Evolutionary conservation across 2,888 invertebrate genomes (phyloP).

Genomic region (Nephrotoma appendiculata): DNA sequence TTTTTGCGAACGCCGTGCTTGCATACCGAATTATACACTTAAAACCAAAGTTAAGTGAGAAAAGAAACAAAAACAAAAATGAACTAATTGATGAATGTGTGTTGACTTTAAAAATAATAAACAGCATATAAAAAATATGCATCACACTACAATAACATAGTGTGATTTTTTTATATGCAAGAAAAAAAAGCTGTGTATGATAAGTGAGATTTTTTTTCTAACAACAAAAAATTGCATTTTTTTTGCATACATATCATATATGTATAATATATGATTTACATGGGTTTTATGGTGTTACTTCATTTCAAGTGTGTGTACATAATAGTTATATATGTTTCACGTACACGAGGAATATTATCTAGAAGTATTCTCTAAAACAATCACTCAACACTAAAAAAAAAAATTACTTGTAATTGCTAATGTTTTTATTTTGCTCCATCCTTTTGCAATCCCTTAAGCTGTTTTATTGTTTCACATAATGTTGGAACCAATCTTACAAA

Average conservation of each 20-base stretch:
- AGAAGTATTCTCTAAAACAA: constrained; percentile 1
- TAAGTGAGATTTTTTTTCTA: not conserved
- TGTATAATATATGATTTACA: not conserved
- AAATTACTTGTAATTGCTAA: not conserved
- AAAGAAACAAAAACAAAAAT: not conserved
- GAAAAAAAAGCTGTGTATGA: not conserved
- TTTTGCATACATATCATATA: not conserved
- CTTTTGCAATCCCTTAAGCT: not conserved
- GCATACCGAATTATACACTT: not conserved
- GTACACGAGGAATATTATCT: not conserved
- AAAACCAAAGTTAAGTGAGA: not conserved
- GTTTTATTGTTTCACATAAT: not conserved
- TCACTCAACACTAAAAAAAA: not conserved
- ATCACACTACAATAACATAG: not conserved
- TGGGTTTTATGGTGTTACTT: constrained; percentile 1
- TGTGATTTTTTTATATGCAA: not conserved
- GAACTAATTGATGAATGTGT: not conserved
- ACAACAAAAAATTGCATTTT: not conserved
- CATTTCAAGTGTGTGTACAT: not conserved
- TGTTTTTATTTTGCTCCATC: not conserved
- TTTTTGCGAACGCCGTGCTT: not conserved
- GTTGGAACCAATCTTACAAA: not conserved
- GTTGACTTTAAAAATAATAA: not conserved
- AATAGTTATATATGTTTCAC: not conserved
- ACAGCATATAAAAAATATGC: not conserved